Evolutionary conservation across 2,888 invertebrate species (phyloP), one percentile per base, ranked within the genome.

Genomic region (Eupeodes latifasciatus): DNA sequence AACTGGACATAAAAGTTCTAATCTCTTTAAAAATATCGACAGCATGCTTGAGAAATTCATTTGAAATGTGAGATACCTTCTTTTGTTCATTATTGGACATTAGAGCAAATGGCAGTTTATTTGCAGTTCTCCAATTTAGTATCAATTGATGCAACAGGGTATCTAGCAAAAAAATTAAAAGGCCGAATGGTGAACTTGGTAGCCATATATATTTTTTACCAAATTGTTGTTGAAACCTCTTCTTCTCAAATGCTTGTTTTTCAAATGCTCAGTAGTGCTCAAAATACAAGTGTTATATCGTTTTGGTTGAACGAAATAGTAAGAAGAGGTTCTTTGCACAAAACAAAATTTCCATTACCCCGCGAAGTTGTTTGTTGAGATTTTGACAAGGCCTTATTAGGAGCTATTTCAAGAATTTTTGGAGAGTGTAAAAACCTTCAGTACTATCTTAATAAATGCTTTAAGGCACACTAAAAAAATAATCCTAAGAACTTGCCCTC

Each of bases 341-440:
- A 51, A 51, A 14, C 49, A 5, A 51, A 51, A 51, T 51, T 51
- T 51, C 49, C 5, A 5, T 14, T 51, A 51, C 49, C n/a, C n/a
- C 49, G 49, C 49, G n/a, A 51, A 51, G 5, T 51, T 51, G 49
- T 51, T 6, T 51, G 49, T 51, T 55, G 10, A 55, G 49, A 51
- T 51, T 51, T 51, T n/a, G n/a, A 51, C 49, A 51, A 51, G n/a
- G 49, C 49, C 40, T 36, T 62, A 34, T 61, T 19, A 14, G 55
- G 19, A 9, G 55, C 55, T 3, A 55, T 19, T 19, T 19, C 55
- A 2, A 10, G 55, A 19, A 55, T 16, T 19, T 55, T 55, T 19
- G 55, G 55, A 55, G 19, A 16, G 10, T 55, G 55, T 11, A 55
- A 55, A 4, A 55, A 55, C 5, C 55, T 55, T 11, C 55, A 55